phyloP scores from a whole-genome alignment of 2,888 invertebrate species.

The Spisula subtruncata region DNA sequence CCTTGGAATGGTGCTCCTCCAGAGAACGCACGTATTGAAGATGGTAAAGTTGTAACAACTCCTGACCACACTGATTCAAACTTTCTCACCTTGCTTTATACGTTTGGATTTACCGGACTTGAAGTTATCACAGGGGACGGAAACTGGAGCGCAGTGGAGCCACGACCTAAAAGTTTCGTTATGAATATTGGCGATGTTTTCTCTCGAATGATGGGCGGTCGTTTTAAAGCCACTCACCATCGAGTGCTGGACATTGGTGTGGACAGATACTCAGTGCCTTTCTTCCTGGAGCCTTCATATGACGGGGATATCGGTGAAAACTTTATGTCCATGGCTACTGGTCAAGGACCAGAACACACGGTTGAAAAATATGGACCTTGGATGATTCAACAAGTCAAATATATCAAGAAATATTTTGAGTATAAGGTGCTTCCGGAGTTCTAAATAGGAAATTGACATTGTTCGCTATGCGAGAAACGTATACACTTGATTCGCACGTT shows the following conservation, averaged over 20 bases:
- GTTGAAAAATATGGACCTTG: conserved; percentile 76
- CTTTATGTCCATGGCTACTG: conserved; percentile 71
- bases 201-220: conserved; percentile 76
- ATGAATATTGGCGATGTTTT: conserved; percentile 81
- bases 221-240: conserved; percentile 78
- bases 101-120: conserved; percentile 76
- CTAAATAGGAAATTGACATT: background rate
- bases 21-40: conserved; percentile 70
- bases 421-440: conserved; percentile 73
- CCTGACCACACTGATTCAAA: conserved; percentile 79
- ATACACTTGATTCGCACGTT: too few species aligned
- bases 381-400: conserved; percentile 74
- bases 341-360: conserved; percentile 67
- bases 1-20: conserved; percentile 73
- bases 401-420: conserved; percentile 72
- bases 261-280: conserved; percentile 78
- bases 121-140: conserved; percentile 74
- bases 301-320: conserved; percentile 75
- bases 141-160: conserved; percentile 75
- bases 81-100: conserved; percentile 76
- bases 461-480: background rate
- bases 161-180: conserved; percentile 75
- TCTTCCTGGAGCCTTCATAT: conserved; percentile 79
- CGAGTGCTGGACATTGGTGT: conserved; percentile 78
- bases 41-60: conserved; percentile 75